A percentile compares a stretch with the other conserved stretches of the same genome.
phyloP scores from a whole-genome alignment of 2,797 vertebrate species.

The Carduelis carduelis region DNA sequence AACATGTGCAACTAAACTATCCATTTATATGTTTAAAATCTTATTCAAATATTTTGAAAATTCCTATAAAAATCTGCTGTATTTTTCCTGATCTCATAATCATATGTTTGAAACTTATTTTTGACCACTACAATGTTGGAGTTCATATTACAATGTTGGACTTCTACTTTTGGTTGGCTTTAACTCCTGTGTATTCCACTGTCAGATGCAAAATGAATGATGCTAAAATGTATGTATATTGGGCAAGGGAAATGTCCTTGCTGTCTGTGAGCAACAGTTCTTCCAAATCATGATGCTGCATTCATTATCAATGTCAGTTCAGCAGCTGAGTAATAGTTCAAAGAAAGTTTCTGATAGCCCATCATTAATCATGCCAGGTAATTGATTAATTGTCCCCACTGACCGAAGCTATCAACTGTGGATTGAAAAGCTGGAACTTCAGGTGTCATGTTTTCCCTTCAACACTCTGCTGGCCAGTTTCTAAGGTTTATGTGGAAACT shows the following conservation, averaged over 20 bases:
- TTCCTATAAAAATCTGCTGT: background rate
- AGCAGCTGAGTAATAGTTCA: background rate
- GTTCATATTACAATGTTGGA: background rate
- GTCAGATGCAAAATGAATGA: background rate
- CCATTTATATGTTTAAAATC: background rate
- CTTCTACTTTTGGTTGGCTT: background rate
- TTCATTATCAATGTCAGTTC: background rate
- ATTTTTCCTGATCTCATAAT: background rate
- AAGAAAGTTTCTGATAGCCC: background rate
- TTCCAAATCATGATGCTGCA: background rate
- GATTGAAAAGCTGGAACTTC: background rate
- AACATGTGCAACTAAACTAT: background rate
- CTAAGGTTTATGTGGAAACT: background rate
- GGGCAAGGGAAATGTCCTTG: background rate
- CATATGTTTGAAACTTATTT: background rate
- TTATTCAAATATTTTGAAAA: background rate
- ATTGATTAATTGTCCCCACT: background rate
- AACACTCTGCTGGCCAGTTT: background rate
- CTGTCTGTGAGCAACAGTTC: background rate
- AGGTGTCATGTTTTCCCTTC: background rate
- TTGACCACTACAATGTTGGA: background rate
- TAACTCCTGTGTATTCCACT: background rate
- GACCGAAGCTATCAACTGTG: background rate
- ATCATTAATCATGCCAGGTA: background rate
- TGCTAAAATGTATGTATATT: background rate